Conservation (phyloP, 1,140 invertebrate species). For the Drosophila ironensis region DNA sequence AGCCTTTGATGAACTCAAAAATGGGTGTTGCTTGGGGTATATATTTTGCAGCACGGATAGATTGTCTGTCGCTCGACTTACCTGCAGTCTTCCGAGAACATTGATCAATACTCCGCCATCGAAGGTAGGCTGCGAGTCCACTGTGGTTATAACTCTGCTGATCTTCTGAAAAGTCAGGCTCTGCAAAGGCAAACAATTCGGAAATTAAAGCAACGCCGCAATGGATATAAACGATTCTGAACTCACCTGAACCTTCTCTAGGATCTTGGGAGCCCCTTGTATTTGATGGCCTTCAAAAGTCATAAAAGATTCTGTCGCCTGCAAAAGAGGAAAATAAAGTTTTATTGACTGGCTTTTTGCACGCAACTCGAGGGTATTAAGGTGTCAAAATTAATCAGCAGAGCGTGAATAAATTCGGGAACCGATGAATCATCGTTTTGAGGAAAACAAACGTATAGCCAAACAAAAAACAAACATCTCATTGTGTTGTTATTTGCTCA, state of each 20-base stretch:
- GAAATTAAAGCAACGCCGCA: not conserved
- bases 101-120: conserved; percentile 97
- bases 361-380: no score
- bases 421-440: no score
- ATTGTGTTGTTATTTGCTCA: no score
- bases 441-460: no score
- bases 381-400: no score
- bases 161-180: conserved; percentile 96
- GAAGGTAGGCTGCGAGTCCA: conserved; percentile 97
- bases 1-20: not conserved
- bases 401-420: no score
- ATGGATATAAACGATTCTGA: not conserved
- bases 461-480: no score
- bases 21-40: not conserved
- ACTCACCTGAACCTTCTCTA: conserved; percentile 96
- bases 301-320: conserved; percentile 96
- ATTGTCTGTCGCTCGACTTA: conserved; percentile 81
- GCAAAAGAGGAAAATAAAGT: conserved; percentile 73
- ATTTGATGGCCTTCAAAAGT: conserved; percentile 96
- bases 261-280: conserved; percentile 95
- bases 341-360: not conserved
- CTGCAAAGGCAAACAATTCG: conserved; percentile 80
- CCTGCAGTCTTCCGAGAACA: conserved; percentile 96
- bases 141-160: conserved; percentile 93
- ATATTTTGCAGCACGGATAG: no score